Percentiles rank a stretch among this genome's conserved stretches.
Evolutionary conservation across 2,888 invertebrate species (phyloP).

Genomic region (Drosophila barbarae): DNA sequence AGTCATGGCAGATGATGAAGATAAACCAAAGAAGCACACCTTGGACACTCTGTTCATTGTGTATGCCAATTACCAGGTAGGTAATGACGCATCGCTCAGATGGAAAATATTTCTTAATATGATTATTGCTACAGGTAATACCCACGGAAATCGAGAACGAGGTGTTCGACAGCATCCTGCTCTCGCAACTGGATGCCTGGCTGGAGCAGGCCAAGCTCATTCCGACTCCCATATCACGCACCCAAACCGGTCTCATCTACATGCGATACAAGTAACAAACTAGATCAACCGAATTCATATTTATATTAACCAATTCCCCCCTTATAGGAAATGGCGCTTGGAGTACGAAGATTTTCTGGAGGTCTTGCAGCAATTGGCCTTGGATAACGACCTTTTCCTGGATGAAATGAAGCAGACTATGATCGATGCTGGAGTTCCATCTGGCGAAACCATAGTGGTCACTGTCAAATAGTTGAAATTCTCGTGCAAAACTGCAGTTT

Average conservation of each 20-base stretch:
- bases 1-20: slow-evolving; percentile 71
- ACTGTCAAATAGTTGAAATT: slow-evolving; percentile 48
- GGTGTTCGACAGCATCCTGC: slow-evolving; percentile 61
- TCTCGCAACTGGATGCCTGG: slow-evolving; percentile 71
- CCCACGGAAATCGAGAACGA: slow-evolving; percentile 61
- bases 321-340: slow-evolving; percentile 70
- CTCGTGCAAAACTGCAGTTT: slow-evolving; percentile 33
- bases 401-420: slow-evolving; percentile 55
- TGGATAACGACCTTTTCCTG: slow-evolving; percentile 39
- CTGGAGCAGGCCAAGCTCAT: slow-evolving; percentile 65
- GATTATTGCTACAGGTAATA: slow-evolving; percentile 24
- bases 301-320: neutral
- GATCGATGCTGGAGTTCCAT: slow-evolving; percentile 51
- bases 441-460: slow-evolving; percentile 47
- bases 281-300: neutral
- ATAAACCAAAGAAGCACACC: slow-evolving; percentile 62
- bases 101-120: neutral
- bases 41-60: slow-evolving; percentile 63
- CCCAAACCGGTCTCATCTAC: slow-evolving; percentile 71
- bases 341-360: slow-evolving; percentile 70
- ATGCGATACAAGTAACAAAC: slow-evolving; percentile 66
- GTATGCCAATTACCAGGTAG: slow-evolving; percentile 64
- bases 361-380: slow-evolving; percentile 49
- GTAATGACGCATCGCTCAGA: slow-evolving; percentile 7
- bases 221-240: slow-evolving; percentile 52